A percentile compares a stretch with the other conserved stretches of the same genome.
These are phyloP conservation scores for Sinocyclocheilus anshuiensis DNA, from an alignment of 2,113 vertebrate genomes.

Conservation along the genomic window DNA sequence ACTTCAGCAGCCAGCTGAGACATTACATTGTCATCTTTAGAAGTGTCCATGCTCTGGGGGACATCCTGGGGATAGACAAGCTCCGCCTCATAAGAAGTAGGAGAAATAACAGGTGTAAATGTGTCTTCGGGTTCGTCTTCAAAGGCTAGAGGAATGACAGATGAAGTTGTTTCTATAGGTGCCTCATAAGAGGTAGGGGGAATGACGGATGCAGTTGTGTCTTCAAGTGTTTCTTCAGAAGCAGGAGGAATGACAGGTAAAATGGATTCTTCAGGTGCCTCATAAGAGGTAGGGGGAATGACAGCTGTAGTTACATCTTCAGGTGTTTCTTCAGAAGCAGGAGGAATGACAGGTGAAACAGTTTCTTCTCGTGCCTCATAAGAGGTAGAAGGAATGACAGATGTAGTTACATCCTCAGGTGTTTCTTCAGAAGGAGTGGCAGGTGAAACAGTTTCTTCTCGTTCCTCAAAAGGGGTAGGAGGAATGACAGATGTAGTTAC, in stretches of 20 bases:
- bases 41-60: too few species aligned
- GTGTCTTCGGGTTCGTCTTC: too few species aligned
- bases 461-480: not conserved
- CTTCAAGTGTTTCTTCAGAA: not conserved
- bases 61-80: too few species aligned
- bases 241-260: too few species aligned
- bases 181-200: not conserved
- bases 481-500: not conserved
- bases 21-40: too few species aligned
- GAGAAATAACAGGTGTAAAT: too few species aligned
- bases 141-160: not conserved
- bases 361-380: not conserved
- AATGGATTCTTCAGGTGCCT: too few species aligned
- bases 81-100: too few species aligned
- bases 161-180: not conserved
- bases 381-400: not conserved
- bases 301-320: not conserved
- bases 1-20: too few species aligned
- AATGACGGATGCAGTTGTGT: not conserved
- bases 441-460: not conserved
- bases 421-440: not conserved
- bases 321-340: not conserved
- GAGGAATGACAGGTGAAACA: not conserved
- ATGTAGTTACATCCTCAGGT: not conserved
- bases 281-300: not conserved